Evolutionary conservation across 1,140 invertebrate species (phyloP), one percentile per base, ranked within the genome.

Genomic region (Drosophila ficusphila): DNA sequence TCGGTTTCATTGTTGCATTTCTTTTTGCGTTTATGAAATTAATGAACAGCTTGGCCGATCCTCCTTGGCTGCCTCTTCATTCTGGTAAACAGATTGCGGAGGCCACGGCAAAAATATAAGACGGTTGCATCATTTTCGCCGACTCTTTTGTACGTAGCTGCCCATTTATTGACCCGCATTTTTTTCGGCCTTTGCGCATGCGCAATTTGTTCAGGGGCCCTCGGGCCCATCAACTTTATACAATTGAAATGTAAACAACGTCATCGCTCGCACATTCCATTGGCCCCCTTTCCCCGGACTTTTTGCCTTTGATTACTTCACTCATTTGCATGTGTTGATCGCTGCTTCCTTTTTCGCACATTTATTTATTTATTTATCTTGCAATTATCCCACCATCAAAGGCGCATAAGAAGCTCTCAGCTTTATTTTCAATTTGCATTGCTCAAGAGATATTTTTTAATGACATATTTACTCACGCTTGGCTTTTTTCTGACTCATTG

Each of bases 1-100:
- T 88, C 83, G 74, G 83, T 83, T 88, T 88, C 82, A 88, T 83
- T 89, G 82, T 88, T 82, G 82, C 82, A 88, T 86, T 86, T 86
- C 82, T 89, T 76, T 83, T 62, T 78, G 74, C 83, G 83, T 79
- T 89, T 88, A 86, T 86, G 77, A 86, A 86, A 88, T 86, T 86
- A 88, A 86, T 86, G 82, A 86, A 79, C 81, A 86, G 79, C 75
- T 73, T 53, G 21, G 48, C 71, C 47, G 33, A 71, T 47, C 56
- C 67, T 48, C 64, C 47, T 38, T 41, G 54, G 47, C 48, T 53
- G 19, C 56, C 73, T 62, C 51, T 46, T 39, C 68, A 33, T 42
- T 36, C 67, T 71, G 52, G 25, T 14, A 16, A 48, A 27, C 68
- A 39, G 62, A 52, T 67, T 68, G 41, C 12, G 61, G 44, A 68